A percentile compares a stretch with the other conserved stretches of the same genome.
phyloP scores from a whole-genome alignment of 2,797 vertebrate species.

The Parauchenoglanis ngamensis region DNA sequence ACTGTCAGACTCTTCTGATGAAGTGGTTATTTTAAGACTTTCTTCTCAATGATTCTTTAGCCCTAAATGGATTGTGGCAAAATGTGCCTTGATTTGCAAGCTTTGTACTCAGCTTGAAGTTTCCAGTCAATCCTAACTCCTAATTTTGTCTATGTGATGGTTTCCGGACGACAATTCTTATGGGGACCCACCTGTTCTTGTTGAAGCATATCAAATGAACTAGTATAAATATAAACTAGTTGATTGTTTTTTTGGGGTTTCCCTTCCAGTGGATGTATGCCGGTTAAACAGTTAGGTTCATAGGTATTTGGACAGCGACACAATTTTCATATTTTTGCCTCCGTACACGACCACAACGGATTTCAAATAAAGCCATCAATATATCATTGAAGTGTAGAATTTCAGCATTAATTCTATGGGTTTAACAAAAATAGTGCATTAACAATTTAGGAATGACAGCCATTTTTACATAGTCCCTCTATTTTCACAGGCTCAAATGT shows the following conservation, averaged over 20 bases:
- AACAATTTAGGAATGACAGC: too few relatives aligned
- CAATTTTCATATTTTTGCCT: too few relatives aligned
- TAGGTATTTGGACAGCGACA: too few relatives aligned
- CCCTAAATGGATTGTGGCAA: slow-evolving; percentile 35
- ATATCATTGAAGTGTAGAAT: too few relatives aligned
- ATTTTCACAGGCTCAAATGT: too few relatives aligned
- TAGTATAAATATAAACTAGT: background rate
- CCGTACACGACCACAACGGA: too few relatives aligned
- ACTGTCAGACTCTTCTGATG: slow-evolving; percentile 27
- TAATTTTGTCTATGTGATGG: slow-evolving; percentile 3
- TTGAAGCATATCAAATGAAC: background rate
- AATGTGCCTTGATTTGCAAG: slow-evolving; percentile 2
- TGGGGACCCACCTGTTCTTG: background rate
- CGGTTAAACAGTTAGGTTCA: too few relatives aligned
- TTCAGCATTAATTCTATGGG: too few relatives aligned
- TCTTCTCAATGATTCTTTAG: slow-evolving; percentile 37
- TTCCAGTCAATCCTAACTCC: slow-evolving; percentile 8
- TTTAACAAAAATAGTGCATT: too few relatives aligned
- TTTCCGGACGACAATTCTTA: slow-evolving; percentile 5
- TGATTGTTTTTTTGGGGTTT: background rate
- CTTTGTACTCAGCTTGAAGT: slow-evolving; percentile 7
- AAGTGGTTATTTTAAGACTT: slow-evolving; percentile 36
- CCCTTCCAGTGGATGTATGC: background rate
- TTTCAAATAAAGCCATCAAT: too few relatives aligned
- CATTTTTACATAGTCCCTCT: too few relatives aligned